Evolutionary conservation across 2,888 invertebrate species (phyloP).

Genomic region (Hemicrepidius hirtus): DNA sequence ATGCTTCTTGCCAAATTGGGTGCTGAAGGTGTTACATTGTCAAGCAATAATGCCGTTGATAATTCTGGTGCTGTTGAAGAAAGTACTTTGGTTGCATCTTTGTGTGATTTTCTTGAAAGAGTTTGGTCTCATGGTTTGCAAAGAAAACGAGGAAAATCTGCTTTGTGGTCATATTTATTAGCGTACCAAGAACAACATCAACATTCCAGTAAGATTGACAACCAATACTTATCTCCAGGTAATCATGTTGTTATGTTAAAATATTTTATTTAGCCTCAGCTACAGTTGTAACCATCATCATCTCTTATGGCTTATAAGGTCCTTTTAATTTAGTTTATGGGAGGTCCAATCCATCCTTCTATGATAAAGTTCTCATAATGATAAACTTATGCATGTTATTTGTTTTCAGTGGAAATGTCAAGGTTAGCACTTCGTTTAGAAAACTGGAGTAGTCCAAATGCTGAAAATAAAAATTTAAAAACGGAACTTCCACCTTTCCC

Average conservation of each 20-base stretch:
- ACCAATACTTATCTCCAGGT: constrained; percentile 72
- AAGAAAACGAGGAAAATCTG: constrained; percentile 97
- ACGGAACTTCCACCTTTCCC: constrained; percentile 81
- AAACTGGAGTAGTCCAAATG: constrained; percentile 65
- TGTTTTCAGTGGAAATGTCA: constrained; percentile 62
- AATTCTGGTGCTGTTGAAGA: constrained; percentile 89
- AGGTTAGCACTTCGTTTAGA: constrained; percentile 67
- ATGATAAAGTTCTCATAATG: too few relatives aligned
- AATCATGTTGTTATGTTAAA: constrained; percentile 45
- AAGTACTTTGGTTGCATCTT: constrained; percentile 97
- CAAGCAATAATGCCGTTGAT: constrained; percentile 87
- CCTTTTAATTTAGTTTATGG: too few relatives aligned
- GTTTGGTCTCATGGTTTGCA: constrained; percentile 99
- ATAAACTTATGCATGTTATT: too few relatives aligned
- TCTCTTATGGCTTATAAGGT: too few relatives aligned
- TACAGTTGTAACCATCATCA: too few relatives aligned
- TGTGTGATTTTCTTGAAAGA: constrained; percentile 97
- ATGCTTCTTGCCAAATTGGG: constrained; percentile 99
- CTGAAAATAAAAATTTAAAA: constrained; percentile 63
- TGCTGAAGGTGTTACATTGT: constrained; percentile 93
- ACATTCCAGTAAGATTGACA: constrained; percentile 54
- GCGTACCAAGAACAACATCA: constrained; percentile 84
- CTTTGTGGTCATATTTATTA: constrained; percentile 95
- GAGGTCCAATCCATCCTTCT: too few relatives aligned
- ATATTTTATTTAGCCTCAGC: too few relatives aligned